Base-by-base conservation (phyloP, 2,797 vertebrate species). In the Lycodopsis pacificus region DNA sequence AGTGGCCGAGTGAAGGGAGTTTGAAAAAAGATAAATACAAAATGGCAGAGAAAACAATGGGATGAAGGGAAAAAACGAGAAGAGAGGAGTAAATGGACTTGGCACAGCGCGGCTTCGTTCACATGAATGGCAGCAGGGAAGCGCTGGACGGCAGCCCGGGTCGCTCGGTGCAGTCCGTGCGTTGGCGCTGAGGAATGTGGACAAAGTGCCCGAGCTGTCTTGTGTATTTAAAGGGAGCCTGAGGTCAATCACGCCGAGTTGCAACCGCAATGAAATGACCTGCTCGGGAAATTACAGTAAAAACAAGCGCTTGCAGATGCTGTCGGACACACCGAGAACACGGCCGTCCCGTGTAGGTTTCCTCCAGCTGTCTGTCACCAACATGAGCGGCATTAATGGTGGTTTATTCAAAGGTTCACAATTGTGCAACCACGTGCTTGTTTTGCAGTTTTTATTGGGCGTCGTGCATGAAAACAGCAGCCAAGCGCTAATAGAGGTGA, bases 401-500 rank as follows among this genome's bases (percentile, higher is more conserved):
- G 70, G 69, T 81, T 82, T 81, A 85, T 90, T 32, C 85, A 84
- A 88, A 81, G 82, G 86, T 80, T 87, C 85, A 40, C 63, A 32
- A 30, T 53, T 68, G 40, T 38, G 53, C 49, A 48, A 65, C 20
- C 34, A 22, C 27, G 8, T 20, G 32, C 51, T 40, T 49, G 30
- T 56, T 58, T 61, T 53, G 34, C 32, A 0, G 10, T 32, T 49
- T 82, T 79, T 73, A 36, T 38, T 49, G 46, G 70, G 36, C 62
- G 10, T 61, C 30, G 19, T 19, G 20, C 77, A 38, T 76, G 64
- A 81, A 83, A 82, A 73, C 62, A 48, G 65, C 71, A 36, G 72
- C 57, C 57, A 77, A 65, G 73, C 49, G 68, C 66, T 85, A 84
- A 83, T 77, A 25, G 74, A 68, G 77, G 77, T 40, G 64, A 77